Base-by-base conservation (phyloP, 2,888 invertebrate genomes). In the Drosophila nr. perissopoda region DNA sequence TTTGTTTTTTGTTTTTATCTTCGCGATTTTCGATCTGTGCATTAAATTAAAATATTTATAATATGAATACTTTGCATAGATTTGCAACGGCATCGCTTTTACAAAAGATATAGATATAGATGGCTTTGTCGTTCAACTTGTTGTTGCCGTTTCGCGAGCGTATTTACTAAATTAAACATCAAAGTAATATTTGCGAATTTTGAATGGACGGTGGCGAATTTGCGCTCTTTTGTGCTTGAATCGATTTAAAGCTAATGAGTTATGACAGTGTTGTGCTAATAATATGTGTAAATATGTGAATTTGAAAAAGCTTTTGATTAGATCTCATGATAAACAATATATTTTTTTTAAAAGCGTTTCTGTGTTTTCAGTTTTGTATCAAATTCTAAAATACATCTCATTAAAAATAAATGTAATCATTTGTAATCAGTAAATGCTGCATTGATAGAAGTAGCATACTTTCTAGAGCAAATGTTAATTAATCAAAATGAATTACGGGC, bases 31-130 rank as follows among this genome's bases (percentile, higher is more conserved):
- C 54, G 72, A 71, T 68, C 56, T 86, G 71, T 76, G 84, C 86
- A 79, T 83, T 88, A 74, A 73, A 85, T 91, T 81, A 74, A 86
- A 85, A 88, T 88, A 75, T 85, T 74, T 77, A 71, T 59, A 65
- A 66, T 72, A 77, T 52, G 59, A 63, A 51, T 59, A 73, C 40
- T 74, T 77, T 77, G 58, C 68, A 59, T 69, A 74, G 75, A 52
- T 73, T 73, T 72, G 62, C 60, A 2, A 48, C 49, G 52, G 63
- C 57, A 27, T 42, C 38, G 25, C 33, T 36, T 40, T 18, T 38
- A 42, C 53, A 53, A 48, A 38, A 65, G 62, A 53, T 56, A 36
- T 4, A 52, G 53, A 59, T 38, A 46, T 42, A 38, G 36, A 11
- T 53, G 34, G 42, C 33, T 62, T 13, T 42, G 33, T 68, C 51